These are phyloP conservation scores for Belonocnema kinseyi DNA, from an alignment of 1,140 invertebrate genomes.

Conservation along the genomic window DNA sequence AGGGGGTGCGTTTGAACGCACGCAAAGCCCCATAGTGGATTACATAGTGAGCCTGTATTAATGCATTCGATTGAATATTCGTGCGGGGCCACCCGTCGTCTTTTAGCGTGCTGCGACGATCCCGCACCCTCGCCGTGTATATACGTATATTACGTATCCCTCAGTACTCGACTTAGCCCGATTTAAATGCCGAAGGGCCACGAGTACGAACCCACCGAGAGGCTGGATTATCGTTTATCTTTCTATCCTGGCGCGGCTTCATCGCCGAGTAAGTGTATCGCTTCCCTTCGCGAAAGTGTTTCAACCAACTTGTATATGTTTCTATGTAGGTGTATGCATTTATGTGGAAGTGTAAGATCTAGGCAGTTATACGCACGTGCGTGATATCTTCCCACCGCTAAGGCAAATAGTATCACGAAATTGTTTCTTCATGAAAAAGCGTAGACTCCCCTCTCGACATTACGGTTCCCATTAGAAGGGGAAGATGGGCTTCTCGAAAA, in stretches of 20 bases:
- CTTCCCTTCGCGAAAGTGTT: conserved; percentile 18
- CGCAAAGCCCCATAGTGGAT: conserved; percentile 52
- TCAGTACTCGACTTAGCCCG: conserved; percentile 32
- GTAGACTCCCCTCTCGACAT: background rate
- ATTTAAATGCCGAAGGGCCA: conserved; percentile 37
- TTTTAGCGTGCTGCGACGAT: conserved; percentile 39
- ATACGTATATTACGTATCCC: background rate
- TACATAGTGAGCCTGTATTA: conserved; percentile 51
- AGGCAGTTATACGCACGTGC: conserved; percentile 13
- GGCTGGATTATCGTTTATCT: conserved; percentile 8
- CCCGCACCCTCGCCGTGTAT: conserved; percentile 8
- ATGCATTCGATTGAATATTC: conserved; percentile 60
- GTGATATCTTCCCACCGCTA: background rate
- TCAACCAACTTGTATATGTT: conserved; percentile 1
- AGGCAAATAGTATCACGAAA: conserved; percentile 12
- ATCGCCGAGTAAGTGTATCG: background rate
- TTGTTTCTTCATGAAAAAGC: conserved; percentile 11
- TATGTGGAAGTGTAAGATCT: background rate
- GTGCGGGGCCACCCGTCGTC: conserved; percentile 41
- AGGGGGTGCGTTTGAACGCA: conserved; percentile 42
- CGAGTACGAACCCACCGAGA: background rate
- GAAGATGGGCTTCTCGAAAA: too few species aligned
- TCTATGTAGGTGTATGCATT: background rate
- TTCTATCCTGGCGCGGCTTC: conserved; percentile 5
- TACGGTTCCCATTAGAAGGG: background rate